These are phyloP conservation scores for Macrobrachium nipponense DNA, from an alignment of 1,140 invertebrate genomes.

Conservation along the genomic window DNA sequence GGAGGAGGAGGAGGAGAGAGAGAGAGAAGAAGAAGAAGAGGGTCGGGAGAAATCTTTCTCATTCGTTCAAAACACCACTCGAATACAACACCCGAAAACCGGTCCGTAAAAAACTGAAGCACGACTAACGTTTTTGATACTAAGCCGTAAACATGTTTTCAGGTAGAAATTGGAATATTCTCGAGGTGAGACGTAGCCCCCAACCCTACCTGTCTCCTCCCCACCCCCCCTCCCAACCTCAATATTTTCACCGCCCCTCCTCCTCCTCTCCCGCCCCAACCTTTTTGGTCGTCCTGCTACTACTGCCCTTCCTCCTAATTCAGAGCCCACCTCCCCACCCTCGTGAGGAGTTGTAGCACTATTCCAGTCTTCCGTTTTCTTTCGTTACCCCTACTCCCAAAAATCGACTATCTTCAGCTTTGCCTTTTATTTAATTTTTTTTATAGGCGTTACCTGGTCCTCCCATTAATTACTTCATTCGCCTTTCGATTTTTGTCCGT, in stretches of 20 bases:
- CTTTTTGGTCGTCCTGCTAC: not conserved
- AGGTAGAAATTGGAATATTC: not conserved
- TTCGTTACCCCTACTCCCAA: too few species aligned
- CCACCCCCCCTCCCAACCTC: not conserved
- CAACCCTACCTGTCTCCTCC: not conserved
- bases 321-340: not conserved
- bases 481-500: too few species aligned
- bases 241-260: not conserved
- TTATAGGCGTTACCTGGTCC: too few species aligned
- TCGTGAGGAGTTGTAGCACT: too few species aligned
- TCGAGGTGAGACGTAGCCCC: not conserved
- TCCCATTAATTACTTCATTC: too few species aligned
- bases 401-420: too few species aligned
- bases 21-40: not conserved
- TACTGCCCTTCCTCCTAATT: not conserved
- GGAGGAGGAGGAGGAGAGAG: not conserved
- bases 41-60: not conserved
- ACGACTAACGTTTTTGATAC: too few species aligned
- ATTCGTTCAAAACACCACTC: slow-evolving; percentile 2
- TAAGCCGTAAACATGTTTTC: too few species aligned
- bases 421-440: too few species aligned
- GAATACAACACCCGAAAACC: too few species aligned
- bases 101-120: too few species aligned
- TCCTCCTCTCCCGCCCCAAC: not conserved
- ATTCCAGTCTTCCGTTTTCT: too few species aligned